Evolutionary conservation across 2,113 vertebrate genomes (phyloP), one percentile per base, ranked within the genome.

Genomic region (Nothocercus julius): DNA sequence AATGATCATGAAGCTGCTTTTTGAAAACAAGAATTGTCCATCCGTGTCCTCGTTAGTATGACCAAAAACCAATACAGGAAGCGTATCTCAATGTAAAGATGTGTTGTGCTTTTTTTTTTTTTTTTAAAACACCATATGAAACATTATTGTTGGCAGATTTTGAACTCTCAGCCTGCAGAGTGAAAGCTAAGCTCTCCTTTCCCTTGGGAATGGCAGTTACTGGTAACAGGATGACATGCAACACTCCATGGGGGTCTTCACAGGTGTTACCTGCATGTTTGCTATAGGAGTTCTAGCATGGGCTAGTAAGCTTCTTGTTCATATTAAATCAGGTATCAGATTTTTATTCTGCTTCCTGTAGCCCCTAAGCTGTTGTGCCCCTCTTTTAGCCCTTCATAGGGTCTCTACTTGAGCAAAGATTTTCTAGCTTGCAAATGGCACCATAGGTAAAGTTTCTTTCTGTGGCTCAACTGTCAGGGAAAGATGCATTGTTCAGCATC

Each of bases 1-100:
- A 82, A 54, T 32, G 30, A 81, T 89, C 80, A 59, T 25, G 27
- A 81, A 91, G 59, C 85, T 87, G 27, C n/a, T 80, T 22, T 77
- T 47, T 90, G 54, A n/a, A 85, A 63, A 67, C 34, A 25, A 32
- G 44, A 47, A 80, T 32, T 70, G 81, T 77, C 24, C 15, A 53
- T 69, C 20, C 1, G 2, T 14, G 6, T 92, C 34, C 78, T 11
- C 32, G 44, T 74, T 89, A 40, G 36, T 45, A 14, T 10, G 24
- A 9, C 16, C 44, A 34, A 13, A 16, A 36, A 9, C 16, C 44
- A 34, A 13, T 16, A 36, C 64, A 95, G 56, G 61, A 74, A 63
- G 62, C 6, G 5, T 0, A 5, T 82, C 27, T 79, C 6, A 1
- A 59, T 32, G 30, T 2, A 75, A 75, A 82, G 51, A 54, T 2